Evolutionary conservation across 2,797 vertebrate genomes (phyloP), one percentile per base, ranked within the genome.

Genomic region (Micropoecilia bifurca): DNA sequence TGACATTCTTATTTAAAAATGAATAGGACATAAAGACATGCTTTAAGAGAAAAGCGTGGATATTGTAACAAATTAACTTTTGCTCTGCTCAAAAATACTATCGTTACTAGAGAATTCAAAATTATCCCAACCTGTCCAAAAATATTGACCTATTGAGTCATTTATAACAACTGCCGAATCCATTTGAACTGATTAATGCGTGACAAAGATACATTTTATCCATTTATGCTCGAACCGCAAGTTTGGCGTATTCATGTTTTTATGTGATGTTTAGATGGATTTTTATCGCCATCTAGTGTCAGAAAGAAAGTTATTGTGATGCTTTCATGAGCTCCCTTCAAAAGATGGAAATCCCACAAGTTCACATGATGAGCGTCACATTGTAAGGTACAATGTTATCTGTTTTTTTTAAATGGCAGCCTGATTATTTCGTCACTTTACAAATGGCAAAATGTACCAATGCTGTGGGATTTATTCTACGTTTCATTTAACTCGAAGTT

Each of bases 251-350:
- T 46, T 46, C 3, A 16, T 22, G 16, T 7, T 1, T 25, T 22
- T 13, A 46, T 41, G 5, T 2, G 30, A 12, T 6, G 18, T 13
- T 69, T 20, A 28, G 2, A 46, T 53, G 8, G 3, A 6, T 16
- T 22, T 80, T 45, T 28, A 4, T 41, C 77, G 79, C 83, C 77
- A 73, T 80, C 87, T 79, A 36, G 66, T 76, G 86, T 73, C 6
- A 48, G 0, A 71, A 12, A 25, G 0, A 1, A 20, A 7, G 0
- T 33, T n/a, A 1, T 9, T 1, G 8, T 66, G 77, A 14, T 69
- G 2, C 72, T 20, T 85, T 89, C 50, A 63, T 0, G 1, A 5
- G 0, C 16, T 28, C 3, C 36, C 3, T 45, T 10, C 6, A 22
- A 57, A 59, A 74, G 2, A 5, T 48, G 0, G 30, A 20, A 59